These are phyloP conservation scores for Macrobrachium rosenbergii DNA, from an alignment of 1,140 invertebrate genomes.

Conservation along the genomic window DNA sequence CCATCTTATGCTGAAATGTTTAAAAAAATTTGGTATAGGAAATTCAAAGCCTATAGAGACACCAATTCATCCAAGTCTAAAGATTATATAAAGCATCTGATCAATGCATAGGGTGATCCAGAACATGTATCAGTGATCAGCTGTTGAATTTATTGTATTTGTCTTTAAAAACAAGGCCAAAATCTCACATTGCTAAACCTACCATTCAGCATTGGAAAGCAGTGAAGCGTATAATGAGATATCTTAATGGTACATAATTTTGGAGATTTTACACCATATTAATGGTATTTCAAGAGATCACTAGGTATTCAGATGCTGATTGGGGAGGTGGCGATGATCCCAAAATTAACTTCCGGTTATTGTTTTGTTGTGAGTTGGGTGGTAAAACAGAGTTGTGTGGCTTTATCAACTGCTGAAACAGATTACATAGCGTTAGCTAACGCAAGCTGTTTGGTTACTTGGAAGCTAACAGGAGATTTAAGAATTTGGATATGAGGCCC, in stretches of 20 bases:
- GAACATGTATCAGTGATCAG: conserved; percentile 34
- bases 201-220: background rate
- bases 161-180: conserved; percentile 39
- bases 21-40: conserved; percentile 67
- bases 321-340: background rate
- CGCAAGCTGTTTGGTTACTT: no score
- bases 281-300: background rate
- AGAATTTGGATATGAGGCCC: conserved; percentile 4
- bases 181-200: conserved; percentile 44
- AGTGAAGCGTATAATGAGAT: conserved; percentile 42
- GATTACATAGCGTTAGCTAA: no score
- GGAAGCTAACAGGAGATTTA: conserved; percentile 10
- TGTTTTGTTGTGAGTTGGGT: conserved; percentile 34
- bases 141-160: conserved; percentile 54
- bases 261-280: conserved; percentile 38
- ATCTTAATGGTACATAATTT: conserved; percentile 26
- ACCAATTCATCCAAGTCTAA: conserved; percentile 66
- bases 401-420: no score
- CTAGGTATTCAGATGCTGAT: conserved; percentile 32
- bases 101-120: background rate
- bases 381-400: background rate
- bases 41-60: conserved; percentile 69
- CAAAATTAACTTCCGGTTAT: background rate
- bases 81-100: conserved; percentile 44
- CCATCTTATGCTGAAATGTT: conserved; percentile 68